A percentile compares a stretch with the other conserved stretches of the same genome.
Evolutionary conservation across 2,113 vertebrate species (phyloP).

Genomic region (Amphiprion percula): DNA sequence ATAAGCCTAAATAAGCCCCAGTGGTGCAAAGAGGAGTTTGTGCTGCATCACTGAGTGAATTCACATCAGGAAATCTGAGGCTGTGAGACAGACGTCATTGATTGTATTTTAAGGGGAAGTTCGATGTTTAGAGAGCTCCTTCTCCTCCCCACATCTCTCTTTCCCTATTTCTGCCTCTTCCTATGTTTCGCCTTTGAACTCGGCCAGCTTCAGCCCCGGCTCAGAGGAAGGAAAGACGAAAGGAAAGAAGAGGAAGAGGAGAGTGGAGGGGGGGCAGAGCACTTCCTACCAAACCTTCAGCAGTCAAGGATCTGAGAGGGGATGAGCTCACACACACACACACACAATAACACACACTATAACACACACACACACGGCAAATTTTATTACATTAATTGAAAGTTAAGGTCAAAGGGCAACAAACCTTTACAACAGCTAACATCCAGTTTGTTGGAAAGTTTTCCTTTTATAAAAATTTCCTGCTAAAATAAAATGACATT

Average conservation of each 20-base stretch:
- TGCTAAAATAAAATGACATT: no score
- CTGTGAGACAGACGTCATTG: conserved; percentile 13
- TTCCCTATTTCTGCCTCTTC: no score
- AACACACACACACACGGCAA: conserved; percentile 1
- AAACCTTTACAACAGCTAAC: neutral
- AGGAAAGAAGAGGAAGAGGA: conserved; percentile 9
- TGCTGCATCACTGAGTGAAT: conserved; percentile 2
- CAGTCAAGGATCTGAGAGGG: conserved; percentile 28
- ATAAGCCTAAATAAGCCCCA: no score
- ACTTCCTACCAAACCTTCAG: conserved; percentile 44
- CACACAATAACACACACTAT: neutral
- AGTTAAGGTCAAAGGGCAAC: conserved; percentile 33
- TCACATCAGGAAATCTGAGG: neutral
- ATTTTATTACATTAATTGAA: conserved; percentile 4
- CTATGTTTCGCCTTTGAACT: conserved; percentile 38
- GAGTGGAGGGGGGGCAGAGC: neutral
- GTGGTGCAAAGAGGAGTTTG: neutral
- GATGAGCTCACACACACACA: conserved; percentile 21
- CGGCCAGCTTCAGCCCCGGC: conserved; percentile 17
- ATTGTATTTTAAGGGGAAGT: conserved; percentile 24
- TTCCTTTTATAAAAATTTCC: no score
- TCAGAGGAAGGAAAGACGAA: conserved; percentile 39
- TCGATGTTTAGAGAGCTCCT: conserved; percentile 50
- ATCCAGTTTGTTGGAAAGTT: neutral
- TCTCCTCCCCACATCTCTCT: conserved; percentile 2